Evolutionary conservation across 2,113 vertebrate species (phyloP), one percentile per base, ranked within the genome.

Genomic region (Arizona elegans): DNA sequence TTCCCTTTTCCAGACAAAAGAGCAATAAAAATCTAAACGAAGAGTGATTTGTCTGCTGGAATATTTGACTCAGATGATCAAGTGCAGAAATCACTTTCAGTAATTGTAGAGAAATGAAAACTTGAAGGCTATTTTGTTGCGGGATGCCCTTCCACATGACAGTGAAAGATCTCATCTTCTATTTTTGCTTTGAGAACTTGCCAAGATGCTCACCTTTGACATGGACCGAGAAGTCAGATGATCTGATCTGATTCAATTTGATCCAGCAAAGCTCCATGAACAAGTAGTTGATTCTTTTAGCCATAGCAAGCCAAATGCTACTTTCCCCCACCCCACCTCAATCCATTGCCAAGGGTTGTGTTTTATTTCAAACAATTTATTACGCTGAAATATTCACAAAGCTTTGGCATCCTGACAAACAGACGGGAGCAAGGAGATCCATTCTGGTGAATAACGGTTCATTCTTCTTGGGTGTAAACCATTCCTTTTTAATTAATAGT

Each of bases 401-500:
- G 90, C 91, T 29, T 53, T 23, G 0, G 19, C 86, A 92, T 6
- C 81, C 26, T 75, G 85, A 94, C 59, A 93, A 92, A 95, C 1
- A 29, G 90, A 90, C 90, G 70, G 52, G 33, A 23, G 5, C 62
- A 85, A 95, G 29, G 29, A 86, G 43, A 19, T 38, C 58, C 21
- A 56, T 95, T 95, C n/a, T 87, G 86, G 87, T 0, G 1, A 93
- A 47, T 19, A 94, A 92, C 58, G 26, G 33, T 52, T 93, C 94
- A 62, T 92, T 95, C 7, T 94, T 26, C n/a, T 92, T 59, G 23
- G 1, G 53, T 94, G 15, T 86, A 95, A 94, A 96, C 0, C 3
- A 70, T 95, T 95, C 90, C 38, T 75, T 55, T 94, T 96, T 93
- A 92, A 95, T 87, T 94, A 94, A 91, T 33, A 93, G 24, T 62